A percentile compares a stretch with the other conserved stretches of the same genome.
Evolutionary conservation across 2,797 vertebrate species (phyloP).

Genomic region (Ceyx erithaca): DNA sequence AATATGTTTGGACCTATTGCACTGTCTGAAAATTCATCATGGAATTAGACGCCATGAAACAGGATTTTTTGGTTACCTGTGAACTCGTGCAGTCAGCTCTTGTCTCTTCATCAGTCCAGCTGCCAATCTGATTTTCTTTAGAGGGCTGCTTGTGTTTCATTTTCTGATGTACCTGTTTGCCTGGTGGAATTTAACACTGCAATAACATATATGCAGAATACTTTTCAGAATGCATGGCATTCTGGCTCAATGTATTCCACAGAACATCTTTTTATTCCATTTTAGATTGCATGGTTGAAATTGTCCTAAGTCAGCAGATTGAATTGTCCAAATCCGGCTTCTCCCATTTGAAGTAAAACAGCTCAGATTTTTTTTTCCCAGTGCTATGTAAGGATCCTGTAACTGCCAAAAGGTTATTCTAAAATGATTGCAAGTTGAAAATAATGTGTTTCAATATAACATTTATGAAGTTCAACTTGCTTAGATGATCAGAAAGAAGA

Average conservation of each 20-base stretch:
- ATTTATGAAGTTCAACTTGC: conserved; percentile 41
- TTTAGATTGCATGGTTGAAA: conserved; percentile 26
- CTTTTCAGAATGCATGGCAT: not conserved
- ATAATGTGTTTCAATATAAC: conserved; percentile 39
- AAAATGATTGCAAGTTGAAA: conserved; percentile 5
- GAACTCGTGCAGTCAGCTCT: not conserved
- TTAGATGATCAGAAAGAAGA: conserved; percentile 38
- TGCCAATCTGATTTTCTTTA: not conserved
- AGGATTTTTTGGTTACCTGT: not conserved
- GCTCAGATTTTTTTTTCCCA: not conserved
- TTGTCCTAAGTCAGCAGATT: conserved; percentile 2
- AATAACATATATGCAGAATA: not conserved
- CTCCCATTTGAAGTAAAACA: conserved; percentile 6
- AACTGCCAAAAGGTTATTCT: not conserved
- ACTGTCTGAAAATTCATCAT: not conserved
- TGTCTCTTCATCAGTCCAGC: not conserved
- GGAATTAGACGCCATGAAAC: not conserved
- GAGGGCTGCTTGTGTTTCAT: not conserved
- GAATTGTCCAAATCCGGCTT: conserved; percentile 10
- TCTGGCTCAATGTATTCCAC: not conserved
- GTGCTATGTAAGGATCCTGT: not conserved
- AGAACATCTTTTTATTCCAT: not conserved
- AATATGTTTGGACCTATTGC: not conserved
- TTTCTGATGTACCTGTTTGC: not conserved
- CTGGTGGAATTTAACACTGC: not conserved